Conservation (phyloP, 2,797 vertebrate genomes). For the Galagoides demidoff region DNA sequence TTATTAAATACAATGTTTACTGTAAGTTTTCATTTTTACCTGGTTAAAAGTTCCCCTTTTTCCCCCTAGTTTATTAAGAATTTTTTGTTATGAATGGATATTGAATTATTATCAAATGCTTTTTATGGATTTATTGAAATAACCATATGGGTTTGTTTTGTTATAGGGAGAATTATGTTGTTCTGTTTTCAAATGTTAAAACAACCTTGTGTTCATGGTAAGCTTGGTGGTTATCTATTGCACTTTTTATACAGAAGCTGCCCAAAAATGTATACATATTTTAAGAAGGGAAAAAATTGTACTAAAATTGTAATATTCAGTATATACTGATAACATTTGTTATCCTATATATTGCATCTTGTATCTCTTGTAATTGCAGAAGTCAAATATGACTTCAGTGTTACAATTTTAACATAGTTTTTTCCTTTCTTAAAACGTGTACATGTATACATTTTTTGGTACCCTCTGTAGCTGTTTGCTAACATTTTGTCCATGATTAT, state of each 20-base stretch:
- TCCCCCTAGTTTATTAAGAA: neutral
- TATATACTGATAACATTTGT: too few species aligned
- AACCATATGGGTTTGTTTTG: neutral
- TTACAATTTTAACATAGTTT: too few species aligned
- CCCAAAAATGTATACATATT: too few species aligned
- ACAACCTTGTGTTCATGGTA: neutral
- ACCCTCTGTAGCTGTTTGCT: neutral
- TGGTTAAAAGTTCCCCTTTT: neutral
- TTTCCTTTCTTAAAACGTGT: too few species aligned
- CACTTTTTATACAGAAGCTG: neutral
- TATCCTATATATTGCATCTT: too few species aligned
- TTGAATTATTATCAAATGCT: neutral
- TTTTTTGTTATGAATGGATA: neutral
- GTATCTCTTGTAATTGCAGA: too few species aligned
- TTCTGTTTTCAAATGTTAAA: neutral
- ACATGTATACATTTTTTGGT: too few species aligned
- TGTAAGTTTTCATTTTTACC: neutral
- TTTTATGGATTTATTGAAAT: neutral
- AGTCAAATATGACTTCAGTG: too few species aligned
- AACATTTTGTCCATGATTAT: neutral
- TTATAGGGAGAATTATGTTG: neutral
- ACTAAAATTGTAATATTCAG: too few species aligned
- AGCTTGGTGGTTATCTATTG: neutral
- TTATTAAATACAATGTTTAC: neutral
- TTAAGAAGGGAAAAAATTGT: too few species aligned